A percentile compares a stretch with the other conserved stretches of the same genome.
phyloP scores from a whole-genome alignment of 2,113 vertebrate species.

The Dipodomys stephensi region DNA sequence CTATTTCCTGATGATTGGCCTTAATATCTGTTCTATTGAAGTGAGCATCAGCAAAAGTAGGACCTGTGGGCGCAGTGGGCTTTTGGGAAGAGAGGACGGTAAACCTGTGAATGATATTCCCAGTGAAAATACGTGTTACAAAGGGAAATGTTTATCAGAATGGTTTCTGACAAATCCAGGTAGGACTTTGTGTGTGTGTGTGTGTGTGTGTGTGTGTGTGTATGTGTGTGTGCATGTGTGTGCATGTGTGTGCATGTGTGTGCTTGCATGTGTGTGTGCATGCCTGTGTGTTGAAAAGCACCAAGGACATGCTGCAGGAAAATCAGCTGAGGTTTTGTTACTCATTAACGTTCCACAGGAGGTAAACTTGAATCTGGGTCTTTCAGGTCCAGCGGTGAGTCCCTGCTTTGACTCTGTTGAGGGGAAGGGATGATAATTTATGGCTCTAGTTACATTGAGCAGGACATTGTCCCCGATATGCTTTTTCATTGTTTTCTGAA shows the following conservation, averaged over 20 bases:
- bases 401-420: background rate
- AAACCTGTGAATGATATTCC: slow-evolving; percentile 52
- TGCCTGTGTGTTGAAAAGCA: slow-evolving; percentile 72
- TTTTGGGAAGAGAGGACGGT: background rate
- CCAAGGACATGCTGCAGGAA: slow-evolving; percentile 44
- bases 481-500: slow-evolving; percentile 79
- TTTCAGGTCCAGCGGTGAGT: background rate
- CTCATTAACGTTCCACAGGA: background rate
- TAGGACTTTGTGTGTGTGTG: slow-evolving; percentile 51
- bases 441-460: slow-evolving; percentile 80
- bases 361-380: slow-evolving; percentile 30
- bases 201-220: slow-evolving; percentile 18
- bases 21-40: background rate
- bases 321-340: slow-evolving; percentile 47
- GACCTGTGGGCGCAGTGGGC: background rate
- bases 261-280: slow-evolving; percentile 34
- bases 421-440: slow-evolving; percentile 74
- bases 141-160: slow-evolving; percentile 71
- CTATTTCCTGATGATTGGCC: slow-evolving; percentile 13
- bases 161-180: slow-evolving; percentile 36
- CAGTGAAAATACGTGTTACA: slow-evolving; percentile 3
- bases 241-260: background rate
- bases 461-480: slow-evolving; percentile 75
- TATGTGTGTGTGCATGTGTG: no score
- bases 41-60: slow-evolving; percentile 28